A percentile compares a stretch with the other conserved stretches of the same genome.
Conservation (phyloP, 2,113 vertebrate species). For the Burhinus bistriatus region DNA sequence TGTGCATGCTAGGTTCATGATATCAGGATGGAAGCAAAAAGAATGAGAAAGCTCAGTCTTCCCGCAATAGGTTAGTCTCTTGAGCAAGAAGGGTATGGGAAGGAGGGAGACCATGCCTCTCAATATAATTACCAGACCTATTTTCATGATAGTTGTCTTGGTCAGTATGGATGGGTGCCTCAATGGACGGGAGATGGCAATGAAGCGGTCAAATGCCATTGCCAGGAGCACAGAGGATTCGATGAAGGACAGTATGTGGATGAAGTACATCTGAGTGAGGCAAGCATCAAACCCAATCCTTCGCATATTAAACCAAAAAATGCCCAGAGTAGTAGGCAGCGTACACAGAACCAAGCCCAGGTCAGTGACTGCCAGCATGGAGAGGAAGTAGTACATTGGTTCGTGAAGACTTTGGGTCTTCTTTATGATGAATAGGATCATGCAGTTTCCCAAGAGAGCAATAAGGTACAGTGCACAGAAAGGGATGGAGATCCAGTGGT, state of each 20-base stretch:
- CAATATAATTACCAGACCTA: constrained; percentile 33
- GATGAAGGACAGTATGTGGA: constrained; percentile 64
- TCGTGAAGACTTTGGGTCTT: constrained; percentile 60
- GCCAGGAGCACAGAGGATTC: constrained; percentile 72
- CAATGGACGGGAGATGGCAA: constrained; percentile 68
- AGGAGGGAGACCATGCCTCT: constrained; percentile 40
- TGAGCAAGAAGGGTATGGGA: constrained; percentile 57
- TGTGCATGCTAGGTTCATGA: constrained; percentile 67
- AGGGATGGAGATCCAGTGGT: constrained; percentile 65
- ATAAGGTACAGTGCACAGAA: constrained; percentile 63
- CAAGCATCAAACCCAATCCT: constrained; percentile 62
- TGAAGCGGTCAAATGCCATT: constrained; percentile 71
- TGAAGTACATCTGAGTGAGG: constrained; percentile 71
- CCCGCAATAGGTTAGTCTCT: constrained; percentile 52
- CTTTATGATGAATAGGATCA: constrained; percentile 60
- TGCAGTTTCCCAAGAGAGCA: constrained; percentile 62
- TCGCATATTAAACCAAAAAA: constrained; percentile 61
- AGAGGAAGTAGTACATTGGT: constrained; percentile 72
- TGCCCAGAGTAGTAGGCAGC: constrained; percentile 54
- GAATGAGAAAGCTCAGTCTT: constrained; percentile 60
- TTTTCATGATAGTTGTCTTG: constrained; percentile 12
- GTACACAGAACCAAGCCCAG: constrained; percentile 56
- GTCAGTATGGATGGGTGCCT: constrained; percentile 63
- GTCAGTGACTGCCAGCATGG: constrained; percentile 54
- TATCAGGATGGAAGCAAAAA: constrained; percentile 72